Base-by-base conservation (phyloP, 1,140 invertebrate genomes). In the Bombus picipes region DNA sequence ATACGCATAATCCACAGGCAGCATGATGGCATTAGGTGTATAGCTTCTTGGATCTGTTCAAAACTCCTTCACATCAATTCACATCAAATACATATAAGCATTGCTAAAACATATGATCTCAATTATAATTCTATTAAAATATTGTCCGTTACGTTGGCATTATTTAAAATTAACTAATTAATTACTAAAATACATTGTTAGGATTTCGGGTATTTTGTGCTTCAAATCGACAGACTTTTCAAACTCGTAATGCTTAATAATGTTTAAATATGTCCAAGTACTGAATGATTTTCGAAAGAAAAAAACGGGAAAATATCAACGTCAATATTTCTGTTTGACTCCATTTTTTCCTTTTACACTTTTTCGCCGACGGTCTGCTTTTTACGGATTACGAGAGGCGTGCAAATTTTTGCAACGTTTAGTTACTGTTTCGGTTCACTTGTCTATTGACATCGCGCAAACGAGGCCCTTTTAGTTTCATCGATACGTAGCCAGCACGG, bases 391-490 rank as follows among this genome's bases (percentile, higher is more conserved):
- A 41, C 62, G 41, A n/a, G 65, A 47, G 32, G 41, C 34, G 43
- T 37, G 32, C 3, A 73, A 75, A 66, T 77, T 77, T 77, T 77
- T 70, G 43, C 28, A 77, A 68, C 47, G 65, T 83, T 77, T 70
- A 83, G 82, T 78, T 78, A 70, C 15, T 32, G 74, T 83, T 83
- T 39, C 25, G 39, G 28, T n/a, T 34, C 62, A 22, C 13, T 65
- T 34, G 32, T 70, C 32, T 78, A 41, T 78, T 70, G 82, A 83
- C 66, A 32, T 77, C 47, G 74, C n/a, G 37, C 74, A 83, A 76
- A 76, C 81, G 28, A 68, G 68, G 22, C 43, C 43, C 74, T 65
- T 57, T 83, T 83, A 39, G 65, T 78, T 83, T 83, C 53, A 83
- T 70, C 82, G 43, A 83, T 83, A 43, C 72, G 59, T 39, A n/a